phyloP scores from a whole-genome alignment of 2,113 vertebrate genomes.

The Psophia crepitans region DNA sequence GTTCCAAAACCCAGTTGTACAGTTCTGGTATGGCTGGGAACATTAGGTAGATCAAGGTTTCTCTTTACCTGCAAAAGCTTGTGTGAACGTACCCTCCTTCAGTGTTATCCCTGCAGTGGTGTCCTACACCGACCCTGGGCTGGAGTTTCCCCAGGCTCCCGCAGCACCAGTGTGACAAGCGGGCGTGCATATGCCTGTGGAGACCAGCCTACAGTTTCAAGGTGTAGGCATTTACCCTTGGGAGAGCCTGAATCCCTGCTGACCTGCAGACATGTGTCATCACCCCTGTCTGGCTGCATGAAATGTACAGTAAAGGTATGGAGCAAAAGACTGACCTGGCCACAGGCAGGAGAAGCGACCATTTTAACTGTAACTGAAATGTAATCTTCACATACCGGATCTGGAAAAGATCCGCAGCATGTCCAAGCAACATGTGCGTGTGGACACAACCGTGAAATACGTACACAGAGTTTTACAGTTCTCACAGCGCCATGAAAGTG shows the following conservation, averaged over 20 bases:
- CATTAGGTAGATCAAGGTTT: background rate
- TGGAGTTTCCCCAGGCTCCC: background rate
- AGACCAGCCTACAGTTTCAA: background rate
- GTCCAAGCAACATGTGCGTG: background rate
- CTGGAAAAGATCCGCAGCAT: background rate
- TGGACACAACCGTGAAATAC: background rate
- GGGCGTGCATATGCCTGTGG: rapidly evolving
- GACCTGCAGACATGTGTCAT: background rate
- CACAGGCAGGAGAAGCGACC: background rate
- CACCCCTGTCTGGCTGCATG: background rate
- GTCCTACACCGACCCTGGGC: background rate
- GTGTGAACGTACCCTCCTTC: background rate
- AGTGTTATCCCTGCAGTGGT: background rate
- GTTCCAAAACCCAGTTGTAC: background rate
- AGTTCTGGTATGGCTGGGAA: background rate
- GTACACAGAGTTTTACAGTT: background rate
- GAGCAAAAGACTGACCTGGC: background rate
- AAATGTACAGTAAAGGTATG: background rate
- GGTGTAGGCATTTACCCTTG: background rate
- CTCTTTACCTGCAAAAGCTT: background rate
- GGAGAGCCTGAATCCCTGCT: background rate
- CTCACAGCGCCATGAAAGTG: background rate
- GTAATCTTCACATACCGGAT: background rate
- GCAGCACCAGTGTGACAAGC: background rate
- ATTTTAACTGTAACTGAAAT: background rate